phyloP scores from a whole-genome alignment of 2,888 invertebrate species.

The Scaptomyza parva region DNA sequence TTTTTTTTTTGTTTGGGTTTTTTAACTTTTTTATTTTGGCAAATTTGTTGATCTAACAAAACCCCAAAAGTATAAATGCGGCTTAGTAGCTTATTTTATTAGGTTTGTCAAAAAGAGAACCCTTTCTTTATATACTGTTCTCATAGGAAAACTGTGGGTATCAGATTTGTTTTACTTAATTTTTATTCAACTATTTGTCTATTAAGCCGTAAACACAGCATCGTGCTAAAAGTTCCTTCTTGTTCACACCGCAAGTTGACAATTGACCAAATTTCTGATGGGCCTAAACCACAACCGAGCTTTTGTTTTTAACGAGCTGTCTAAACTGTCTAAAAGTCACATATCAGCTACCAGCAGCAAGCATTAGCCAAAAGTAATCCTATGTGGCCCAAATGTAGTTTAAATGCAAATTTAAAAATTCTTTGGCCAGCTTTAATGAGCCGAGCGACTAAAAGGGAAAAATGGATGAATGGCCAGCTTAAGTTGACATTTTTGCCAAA shows the following conservation, averaged over 20 bases:
- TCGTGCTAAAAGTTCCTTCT: not conserved
- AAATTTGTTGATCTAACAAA: conserved; percentile 4
- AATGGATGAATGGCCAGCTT: conserved; percentile 15
- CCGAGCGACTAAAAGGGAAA: conserved; percentile 4
- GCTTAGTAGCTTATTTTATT: conserved; percentile 21
- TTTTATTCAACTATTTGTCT: not conserved
- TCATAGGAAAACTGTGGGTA: not conserved
- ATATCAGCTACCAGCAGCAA: conserved; percentile 44
- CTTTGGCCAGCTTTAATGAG: conserved; percentile 3
- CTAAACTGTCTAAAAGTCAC: conserved; percentile 52
- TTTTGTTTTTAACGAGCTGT: conserved; percentile 34
- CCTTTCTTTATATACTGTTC: not conserved
- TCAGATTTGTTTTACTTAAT: not conserved
- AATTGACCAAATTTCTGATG: conserved; percentile 8
- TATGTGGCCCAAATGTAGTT: conserved; percentile 6
- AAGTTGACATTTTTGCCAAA: conserved; percentile 17
- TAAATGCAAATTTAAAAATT: conserved; percentile 19
- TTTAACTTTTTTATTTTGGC: not conserved
- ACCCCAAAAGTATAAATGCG: conserved; percentile 11
- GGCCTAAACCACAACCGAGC: not conserved
- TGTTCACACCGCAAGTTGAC: conserved; percentile 1
- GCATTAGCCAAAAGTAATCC: conserved; percentile 3
- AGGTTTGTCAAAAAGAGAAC: not conserved
- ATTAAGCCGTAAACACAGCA: not conserved
- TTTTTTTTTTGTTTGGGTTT: conserved; percentile 25